Percentiles rank a stretch among this genome's conserved stretches.
phyloP scores from a whole-genome alignment of 2,888 invertebrate genomes.

The Fissipunctia ypsillon region DNA sequence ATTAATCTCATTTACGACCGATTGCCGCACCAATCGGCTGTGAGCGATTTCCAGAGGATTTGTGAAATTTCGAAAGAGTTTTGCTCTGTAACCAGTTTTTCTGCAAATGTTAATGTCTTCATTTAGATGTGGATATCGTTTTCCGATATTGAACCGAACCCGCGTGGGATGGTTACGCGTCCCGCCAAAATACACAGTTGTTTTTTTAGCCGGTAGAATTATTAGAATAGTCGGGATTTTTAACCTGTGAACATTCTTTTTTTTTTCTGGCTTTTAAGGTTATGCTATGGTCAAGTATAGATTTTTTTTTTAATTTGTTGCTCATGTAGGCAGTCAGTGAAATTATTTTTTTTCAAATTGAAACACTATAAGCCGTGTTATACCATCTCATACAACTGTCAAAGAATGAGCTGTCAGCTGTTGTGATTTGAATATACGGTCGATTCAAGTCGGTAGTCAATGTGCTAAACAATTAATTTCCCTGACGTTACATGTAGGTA shows the following conservation, averaged over 20 bases:
- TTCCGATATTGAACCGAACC: slow-evolving; percentile 64
- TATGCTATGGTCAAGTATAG: background rate
- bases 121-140: slow-evolving; percentile 68
- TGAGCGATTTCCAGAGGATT: slow-evolving; percentile 73
- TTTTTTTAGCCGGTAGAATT: background rate
- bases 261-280: background rate
- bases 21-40: slow-evolving; percentile 74
- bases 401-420: background rate
- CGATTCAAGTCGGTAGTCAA: too few species aligned
- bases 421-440: too few species aligned
- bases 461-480: too few species aligned
- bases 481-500: too few species aligned
- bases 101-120: slow-evolving; percentile 66
- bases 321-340: too few species aligned
- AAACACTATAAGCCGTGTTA: background rate
- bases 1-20: slow-evolving; percentile 80
- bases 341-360: background rate
- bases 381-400: background rate
- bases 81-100: slow-evolving; percentile 65
- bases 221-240: background rate
- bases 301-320: background rate
- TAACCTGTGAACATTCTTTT: background rate
- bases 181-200: slow-evolving; percentile 20
- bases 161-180: slow-evolving; percentile 7
- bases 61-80: slow-evolving; percentile 67